phyloP scores from a whole-genome alignment of 2,113 vertebrate genomes.

The Gallinago paraguaiae region DNA sequence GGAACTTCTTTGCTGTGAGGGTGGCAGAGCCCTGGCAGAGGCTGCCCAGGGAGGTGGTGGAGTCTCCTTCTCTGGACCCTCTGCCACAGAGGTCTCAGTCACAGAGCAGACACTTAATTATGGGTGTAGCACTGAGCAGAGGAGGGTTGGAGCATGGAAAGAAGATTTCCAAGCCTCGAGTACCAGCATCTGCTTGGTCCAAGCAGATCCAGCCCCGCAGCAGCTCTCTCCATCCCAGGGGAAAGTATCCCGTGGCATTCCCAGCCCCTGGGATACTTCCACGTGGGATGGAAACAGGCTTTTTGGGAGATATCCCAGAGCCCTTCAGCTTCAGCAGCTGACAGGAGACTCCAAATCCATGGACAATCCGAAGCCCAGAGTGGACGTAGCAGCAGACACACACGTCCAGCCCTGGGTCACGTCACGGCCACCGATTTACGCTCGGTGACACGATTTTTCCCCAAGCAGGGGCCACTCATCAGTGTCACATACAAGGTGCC shows the following conservation, averaged over 20 bases:
- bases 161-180: background rate
- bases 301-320: background rate
- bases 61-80: no score
- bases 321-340: background rate
- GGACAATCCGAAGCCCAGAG: background rate
- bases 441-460: fast-evolving
- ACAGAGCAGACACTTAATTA: background rate
- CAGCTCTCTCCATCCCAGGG: background rate
- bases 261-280: background rate
- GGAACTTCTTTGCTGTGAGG: no score
- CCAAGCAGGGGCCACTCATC: background rate
- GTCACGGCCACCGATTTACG: fast-evolving
- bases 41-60: no score
- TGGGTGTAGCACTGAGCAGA: fast-evolving
- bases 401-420: fast-evolving
- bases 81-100: background rate
- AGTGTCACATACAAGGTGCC: fast-evolving
- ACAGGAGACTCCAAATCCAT: background rate
- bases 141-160: fast-evolving
- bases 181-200: background rate
- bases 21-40: no score
- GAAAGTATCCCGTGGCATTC: background rate
- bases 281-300: fast-evolving
- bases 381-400: background rate
- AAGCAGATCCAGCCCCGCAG: background rate